Evolutionary conservation across 1,140 invertebrate species (phyloP).

Genomic region (Panagrolaimus sp.): DNA sequence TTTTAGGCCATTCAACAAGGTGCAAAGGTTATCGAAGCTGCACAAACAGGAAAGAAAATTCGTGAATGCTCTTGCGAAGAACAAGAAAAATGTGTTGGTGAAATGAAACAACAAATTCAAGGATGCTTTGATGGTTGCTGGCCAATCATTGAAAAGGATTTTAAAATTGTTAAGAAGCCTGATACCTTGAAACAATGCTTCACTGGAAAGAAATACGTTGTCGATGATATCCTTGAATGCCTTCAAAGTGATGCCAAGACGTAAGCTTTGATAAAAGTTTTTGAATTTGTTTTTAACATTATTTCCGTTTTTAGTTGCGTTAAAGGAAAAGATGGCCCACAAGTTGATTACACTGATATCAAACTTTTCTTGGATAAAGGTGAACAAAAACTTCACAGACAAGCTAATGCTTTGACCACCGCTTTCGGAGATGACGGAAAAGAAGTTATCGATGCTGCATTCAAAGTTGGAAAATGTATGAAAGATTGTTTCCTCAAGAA

Average conservation of each 20-base stretch:
- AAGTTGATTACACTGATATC: neutral
- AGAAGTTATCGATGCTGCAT: neutral
- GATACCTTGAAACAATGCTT: slow-evolving; percentile 14
- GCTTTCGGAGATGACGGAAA: neutral
- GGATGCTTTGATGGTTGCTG: slow-evolving; percentile 41
- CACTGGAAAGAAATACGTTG: slow-evolving; percentile 17
- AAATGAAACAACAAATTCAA: slow-evolving; percentile 44
- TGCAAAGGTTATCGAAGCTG: neutral
- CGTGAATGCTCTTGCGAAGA: slow-evolving; percentile 43
- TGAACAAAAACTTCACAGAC: neutral
- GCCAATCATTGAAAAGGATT: slow-evolving; percentile 6
- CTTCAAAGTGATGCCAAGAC: slow-evolving; percentile 20
- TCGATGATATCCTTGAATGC: slow-evolving; percentile 19
- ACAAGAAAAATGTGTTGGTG: slow-evolving; percentile 39
- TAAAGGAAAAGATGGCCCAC: neutral
- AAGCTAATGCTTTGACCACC: neutral
- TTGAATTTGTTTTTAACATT: neutral
- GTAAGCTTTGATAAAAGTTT: slow-evolving; percentile 5
- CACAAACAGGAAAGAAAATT: neutral
- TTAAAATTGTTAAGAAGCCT: slow-evolving; percentile 6
- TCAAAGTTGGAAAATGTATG: neutral
- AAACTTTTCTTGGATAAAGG: neutral
- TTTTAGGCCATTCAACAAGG: slow-evolving; percentile 11
- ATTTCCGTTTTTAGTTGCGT: slow-evolving; percentile 2
- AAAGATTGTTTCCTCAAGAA: slow-evolving; percentile 4